Evolutionary conservation across 2,797 vertebrate species (phyloP), one percentile per base, ranked within the genome.

Genomic region (Peromyscus nudipes): DNA sequence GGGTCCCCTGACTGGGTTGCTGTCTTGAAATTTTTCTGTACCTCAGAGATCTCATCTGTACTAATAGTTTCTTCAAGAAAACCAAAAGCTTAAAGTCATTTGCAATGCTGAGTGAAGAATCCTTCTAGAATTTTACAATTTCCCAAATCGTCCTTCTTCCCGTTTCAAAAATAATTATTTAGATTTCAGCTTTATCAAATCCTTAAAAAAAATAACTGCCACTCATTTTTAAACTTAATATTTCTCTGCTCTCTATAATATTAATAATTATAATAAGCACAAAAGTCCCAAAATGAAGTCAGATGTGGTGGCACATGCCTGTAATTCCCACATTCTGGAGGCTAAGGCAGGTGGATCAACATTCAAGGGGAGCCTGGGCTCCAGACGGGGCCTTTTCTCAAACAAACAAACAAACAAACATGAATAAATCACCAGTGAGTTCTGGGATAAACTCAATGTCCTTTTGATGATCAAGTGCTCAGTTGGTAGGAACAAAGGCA

Each of bases 21-120:
- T 10, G 17, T 21, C 12, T 67, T 88, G 40, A 49, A 60, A 60
- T 27, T 67, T 25, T 60, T 60, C 7, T 34, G 29, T 14, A 83
- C 34, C 0, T 25, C 8, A 7, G 43, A 46, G 1, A 40, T 89
- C 86, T 84, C 21, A 82, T 40, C 52, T 94, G 2, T 73, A n/a
- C 62, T n/a, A 43, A 23, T 23, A 43, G 34, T 64, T 93, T 86
- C 73, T 92, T 90, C 75, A 90, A 82, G 76, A 71, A 27, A 87
- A 46, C 27, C 43, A 87, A 71, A 97, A 94, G 19, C 13, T 43
- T 92, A 84, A 55, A 86, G 67, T 52, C 49, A 86, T 29, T 92
- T 95, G 40, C 43, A 92, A 92, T 89, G 37, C 27, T 27, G 57
- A 73, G 43, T 12, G 10, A 23, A 60, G 29, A 17, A 75, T 65